phyloP scores from a whole-genome alignment of 2,797 vertebrate species.

The Amniataba percoides region DNA sequence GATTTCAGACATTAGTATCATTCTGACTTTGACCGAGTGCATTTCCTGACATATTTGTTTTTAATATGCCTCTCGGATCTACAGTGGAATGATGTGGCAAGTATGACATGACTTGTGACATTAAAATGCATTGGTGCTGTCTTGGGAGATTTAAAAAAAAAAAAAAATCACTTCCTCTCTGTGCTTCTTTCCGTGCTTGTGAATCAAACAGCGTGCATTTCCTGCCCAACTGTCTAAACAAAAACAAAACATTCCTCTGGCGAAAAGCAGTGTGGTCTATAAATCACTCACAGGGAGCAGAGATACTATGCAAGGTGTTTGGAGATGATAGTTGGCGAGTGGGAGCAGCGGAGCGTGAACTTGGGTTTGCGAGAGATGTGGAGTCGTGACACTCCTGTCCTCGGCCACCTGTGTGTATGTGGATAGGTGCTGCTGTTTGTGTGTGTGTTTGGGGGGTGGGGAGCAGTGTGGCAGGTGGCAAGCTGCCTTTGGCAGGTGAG shows the following conservation, averaged over 20 bases:
- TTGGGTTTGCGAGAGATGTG: conserved; percentile 63
- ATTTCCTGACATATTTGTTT: conserved; percentile 29
- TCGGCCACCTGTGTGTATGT: conserved; percentile 69
- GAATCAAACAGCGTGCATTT: conserved; percentile 59
- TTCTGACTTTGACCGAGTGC: conserved; percentile 8
- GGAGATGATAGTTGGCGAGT: conserved; percentile 80
- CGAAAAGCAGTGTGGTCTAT: conserved; percentile 58
- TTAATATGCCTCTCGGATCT: conserved; percentile 19
- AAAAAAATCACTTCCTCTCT: conserved; percentile 20
- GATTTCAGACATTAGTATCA: conserved; percentile 28
- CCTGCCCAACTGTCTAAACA: conserved; percentile 58
- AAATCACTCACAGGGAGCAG: conserved; percentile 76
- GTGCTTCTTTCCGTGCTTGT: conserved; percentile 34
- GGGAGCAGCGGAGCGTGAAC: conserved; percentile 77
- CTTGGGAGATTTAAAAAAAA: conserved; percentile 16
- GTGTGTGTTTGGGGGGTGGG: conserved; percentile 35
- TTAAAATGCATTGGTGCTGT: conserved; percentile 42
- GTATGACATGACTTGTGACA: conserved; percentile 34
- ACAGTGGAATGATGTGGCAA: conserved; percentile 31
- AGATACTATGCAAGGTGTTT: conserved; percentile 81
- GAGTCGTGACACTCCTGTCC: conserved; percentile 76
- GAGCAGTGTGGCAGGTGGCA: conserved; percentile 67
- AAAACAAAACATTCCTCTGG: conserved; percentile 65
- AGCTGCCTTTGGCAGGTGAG: conserved; percentile 66
- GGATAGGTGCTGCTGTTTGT: conserved; percentile 44